Base-by-base conservation (phyloP, 2,888 invertebrate species). In the Melanostoma mellinum region DNA sequence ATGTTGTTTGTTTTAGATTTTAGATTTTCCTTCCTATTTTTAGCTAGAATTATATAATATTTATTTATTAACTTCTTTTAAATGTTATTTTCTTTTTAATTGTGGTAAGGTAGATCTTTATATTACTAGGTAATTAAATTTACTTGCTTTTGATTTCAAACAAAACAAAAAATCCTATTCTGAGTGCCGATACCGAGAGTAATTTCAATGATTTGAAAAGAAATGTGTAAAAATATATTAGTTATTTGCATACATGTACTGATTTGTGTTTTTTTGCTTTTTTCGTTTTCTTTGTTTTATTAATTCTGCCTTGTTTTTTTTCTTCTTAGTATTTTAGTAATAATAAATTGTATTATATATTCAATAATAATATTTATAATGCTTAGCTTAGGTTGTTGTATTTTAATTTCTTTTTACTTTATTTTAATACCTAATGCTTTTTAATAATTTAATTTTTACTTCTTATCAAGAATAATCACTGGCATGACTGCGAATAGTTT, bases 381-480 rank as follows among this genome's bases (percentile, higher is more conserved):
- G 78, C 78, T 82, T 82, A 82, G 68, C 73, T 78, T 82, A 82
- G 56, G 36, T 68, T 77, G 67, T 81, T 55, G 50, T 82, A 67
- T 72, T 63, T 71, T 63, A 65, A 5, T 74, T 63, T 46, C 38
- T 68, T 58, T 53, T 58, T 72, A n/a, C 65, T 50, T 36, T 44
- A 38, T 48, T 61, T 52, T 61, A 36, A 53, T 55, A 65, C 50
- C 71, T 71, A 63, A 48, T 44, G 48, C 61, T 55, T 61, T 46
- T 56, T 35, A 55, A 55, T 81, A 40, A 48, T 72, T 61, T 42
- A 56, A 33, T 55, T 73, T 82, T 78, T 73, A 73, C 69, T 75
- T 84, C 84, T 79, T 79, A 84, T 75, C 79, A 84, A 84, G 84
- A 84, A 84, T 84, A 79, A 84, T 80, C 79, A 76, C 85, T 79